Evolutionary conservation across 35 echinoderm and acorn worm genomes (phyloP).

Genomic region (Lytechinus pictus): DNA sequence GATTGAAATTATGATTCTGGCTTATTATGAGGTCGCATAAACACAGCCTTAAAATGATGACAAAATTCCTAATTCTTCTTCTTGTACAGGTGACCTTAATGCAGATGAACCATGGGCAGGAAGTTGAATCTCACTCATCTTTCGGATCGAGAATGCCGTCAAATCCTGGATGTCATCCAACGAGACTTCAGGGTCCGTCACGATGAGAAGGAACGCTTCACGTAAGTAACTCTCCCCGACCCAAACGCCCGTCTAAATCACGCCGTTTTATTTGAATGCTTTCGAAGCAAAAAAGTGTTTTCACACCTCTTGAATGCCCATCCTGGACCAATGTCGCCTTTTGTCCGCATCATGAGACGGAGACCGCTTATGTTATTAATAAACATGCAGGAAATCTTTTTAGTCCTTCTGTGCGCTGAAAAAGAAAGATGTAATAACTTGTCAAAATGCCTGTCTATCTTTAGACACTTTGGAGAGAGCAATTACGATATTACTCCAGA

Average conservation of each 20-base stretch:
- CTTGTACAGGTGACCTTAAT: background rate
- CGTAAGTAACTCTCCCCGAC: slow-evolving; percentile 62
- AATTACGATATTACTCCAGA: background rate
- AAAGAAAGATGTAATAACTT: background rate
- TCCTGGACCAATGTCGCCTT: too few species aligned
- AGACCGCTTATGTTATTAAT: too few species aligned
- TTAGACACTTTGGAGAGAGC: background rate
- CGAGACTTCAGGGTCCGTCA: slow-evolving; percentile 89
- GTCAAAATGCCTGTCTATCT: background rate
- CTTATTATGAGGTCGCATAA: too few species aligned
- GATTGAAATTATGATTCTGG: too few species aligned
- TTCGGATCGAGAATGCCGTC: slow-evolving; percentile 85
- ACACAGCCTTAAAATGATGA: too few species aligned
- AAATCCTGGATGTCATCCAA: slow-evolving; percentile 95
- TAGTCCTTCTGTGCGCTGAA: too few species aligned
- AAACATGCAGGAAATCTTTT: too few species aligned
- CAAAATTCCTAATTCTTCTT: background rate
- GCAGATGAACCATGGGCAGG: slow-evolving; percentile 74
- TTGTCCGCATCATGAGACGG: too few species aligned
- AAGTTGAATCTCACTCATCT: slow-evolving; percentile 94
- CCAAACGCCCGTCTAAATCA: background rate
- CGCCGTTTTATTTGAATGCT: background rate
- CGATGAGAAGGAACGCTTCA: slow-evolving; percentile 78
- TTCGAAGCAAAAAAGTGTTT: background rate
- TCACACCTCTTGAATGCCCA: too few species aligned